Percentiles rank a stretch among this genome's conserved stretches.
These are phyloP conservation scores for Scomberomorus guttatus DNA, from an alignment of 2,797 vertebrate genomes.

Conservation along the genomic window DNA sequence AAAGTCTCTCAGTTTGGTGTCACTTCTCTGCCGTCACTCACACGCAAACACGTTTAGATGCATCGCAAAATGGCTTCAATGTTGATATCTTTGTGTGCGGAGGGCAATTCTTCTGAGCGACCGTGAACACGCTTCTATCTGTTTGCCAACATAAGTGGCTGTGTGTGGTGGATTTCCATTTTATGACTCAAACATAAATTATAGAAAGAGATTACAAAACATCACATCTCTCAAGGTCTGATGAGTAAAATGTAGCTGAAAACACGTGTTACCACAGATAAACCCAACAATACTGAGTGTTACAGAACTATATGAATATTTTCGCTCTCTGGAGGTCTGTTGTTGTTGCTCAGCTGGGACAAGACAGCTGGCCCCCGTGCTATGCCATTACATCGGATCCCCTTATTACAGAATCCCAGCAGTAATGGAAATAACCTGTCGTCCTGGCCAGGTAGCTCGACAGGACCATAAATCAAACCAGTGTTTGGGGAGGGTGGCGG, in stretches of 20 bases:
- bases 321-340: slow-evolving; percentile 49
- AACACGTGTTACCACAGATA: slow-evolving; percentile 49
- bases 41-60: slow-evolving; percentile 11
- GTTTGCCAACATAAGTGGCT: slow-evolving; percentile 33
- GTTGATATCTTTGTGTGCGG: slow-evolving; percentile 28
- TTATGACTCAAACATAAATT: slow-evolving; percentile 72
- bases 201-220: slow-evolving; percentile 59
- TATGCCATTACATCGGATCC: slow-evolving; percentile 63
- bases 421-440: slow-evolving; percentile 74
- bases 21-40: slow-evolving; percentile 34
- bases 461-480: slow-evolving; percentile 76
- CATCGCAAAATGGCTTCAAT: not conserved
- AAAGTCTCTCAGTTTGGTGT: slow-evolving; percentile 28
- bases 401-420: slow-evolving; percentile 69
- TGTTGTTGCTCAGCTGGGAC: slow-evolving; percentile 66
- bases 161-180: slow-evolving; percentile 64
- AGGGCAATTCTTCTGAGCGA: slow-evolving; percentile 28
- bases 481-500: slow-evolving; percentile 31
- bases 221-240: slow-evolving; percentile 35
- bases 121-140: slow-evolving; percentile 54
- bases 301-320: slow-evolving; percentile 39
- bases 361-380: slow-evolving; percentile 60
- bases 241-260: slow-evolving; percentile 37
- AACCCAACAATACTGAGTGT: slow-evolving; percentile 38
- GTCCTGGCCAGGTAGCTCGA: slow-evolving; percentile 68